Percentiles rank a stretch among this genome's conserved stretches.
phyloP scores from a whole-genome alignment of 2,113 vertebrate genomes.

The Malurus melanocephalus region DNA sequence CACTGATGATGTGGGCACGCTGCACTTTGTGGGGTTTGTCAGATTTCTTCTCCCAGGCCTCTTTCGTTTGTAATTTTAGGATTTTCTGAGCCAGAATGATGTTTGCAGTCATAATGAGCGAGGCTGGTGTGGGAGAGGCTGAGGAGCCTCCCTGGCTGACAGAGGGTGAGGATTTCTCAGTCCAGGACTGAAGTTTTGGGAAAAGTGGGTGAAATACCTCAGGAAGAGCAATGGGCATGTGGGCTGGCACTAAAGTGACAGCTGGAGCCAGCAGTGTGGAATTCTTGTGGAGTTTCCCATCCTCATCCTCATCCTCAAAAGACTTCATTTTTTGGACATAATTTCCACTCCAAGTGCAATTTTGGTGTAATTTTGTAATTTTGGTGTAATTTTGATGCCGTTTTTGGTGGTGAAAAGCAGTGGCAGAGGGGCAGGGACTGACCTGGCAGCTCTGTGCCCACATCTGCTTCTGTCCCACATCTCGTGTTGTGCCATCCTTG shows the following conservation, averaged over 20 bases:
- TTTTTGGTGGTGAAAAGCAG: not conserved
- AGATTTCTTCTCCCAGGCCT: not conserved
- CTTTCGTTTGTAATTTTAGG: not conserved
- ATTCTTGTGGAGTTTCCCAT: not conserved
- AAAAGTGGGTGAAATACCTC: not conserved
- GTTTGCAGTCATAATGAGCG: not conserved
- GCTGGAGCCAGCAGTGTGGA: fast-evolving
- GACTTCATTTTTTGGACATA: not conserved
- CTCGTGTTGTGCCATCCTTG: not conserved
- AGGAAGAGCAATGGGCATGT: not conserved
- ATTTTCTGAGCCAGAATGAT: not conserved
- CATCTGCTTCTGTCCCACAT: not conserved
- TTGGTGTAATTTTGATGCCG: too few species aligned
- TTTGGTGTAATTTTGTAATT: too few species aligned
- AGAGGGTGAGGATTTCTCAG: not conserved
- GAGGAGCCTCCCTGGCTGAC: not conserved
- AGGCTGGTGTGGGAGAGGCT: not conserved
- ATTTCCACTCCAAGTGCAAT: not conserved
- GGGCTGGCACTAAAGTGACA: not conserved
- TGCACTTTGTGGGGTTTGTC: not conserved
- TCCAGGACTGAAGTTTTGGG: not conserved
- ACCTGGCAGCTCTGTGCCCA: not conserved
- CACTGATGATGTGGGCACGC: not conserved
- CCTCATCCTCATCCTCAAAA: not conserved
- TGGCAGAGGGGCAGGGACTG: not conserved